A percentile compares a stretch with the other conserved stretches of the same genome.
These are phyloP conservation scores for Helicolenus hilgendorfi DNA, from an alignment of 2,797 vertebrate species.

Conservation along the genomic window DNA sequence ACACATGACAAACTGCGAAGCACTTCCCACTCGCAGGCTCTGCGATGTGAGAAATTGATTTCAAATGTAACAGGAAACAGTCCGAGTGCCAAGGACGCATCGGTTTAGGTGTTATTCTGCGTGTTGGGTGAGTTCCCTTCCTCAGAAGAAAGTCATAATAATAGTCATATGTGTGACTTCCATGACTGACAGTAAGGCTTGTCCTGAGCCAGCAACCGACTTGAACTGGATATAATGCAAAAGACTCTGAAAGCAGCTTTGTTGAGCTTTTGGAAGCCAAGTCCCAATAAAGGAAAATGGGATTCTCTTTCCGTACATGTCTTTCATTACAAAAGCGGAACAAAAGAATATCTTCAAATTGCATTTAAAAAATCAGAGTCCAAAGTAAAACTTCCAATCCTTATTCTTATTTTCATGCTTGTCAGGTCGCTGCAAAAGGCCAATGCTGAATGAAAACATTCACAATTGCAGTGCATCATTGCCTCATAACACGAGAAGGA, in stretches of 20 bases:
- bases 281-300: conserved; percentile 39
- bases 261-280: conserved; percentile 57
- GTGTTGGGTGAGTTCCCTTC: conserved; percentile 23
- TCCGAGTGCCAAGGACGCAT: conserved; percentile 22
- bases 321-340: conserved; percentile 47
- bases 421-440: conserved; percentile 53
- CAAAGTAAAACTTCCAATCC: conserved; percentile 43
- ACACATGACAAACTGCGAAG: conserved; percentile 35
- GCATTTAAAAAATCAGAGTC: conserved; percentile 25
- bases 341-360: conserved; percentile 48
- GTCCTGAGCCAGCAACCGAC: conserved; percentile 20
- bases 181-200: conserved; percentile 40
- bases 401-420: conserved; percentile 57
- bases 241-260: conserved; percentile 24
- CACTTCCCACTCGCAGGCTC: conserved; percentile 19
- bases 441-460: conserved; percentile 63
- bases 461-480: conserved; percentile 20
- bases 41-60: conserved; percentile 30
- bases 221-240: conserved; percentile 32
- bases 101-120: conserved; percentile 37
- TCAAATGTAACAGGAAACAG: conserved; percentile 51
- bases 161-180: conserved; percentile 53
- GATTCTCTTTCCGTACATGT: conserved; percentile 46
- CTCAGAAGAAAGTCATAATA: conserved; percentile 58
- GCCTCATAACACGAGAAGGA: conserved; percentile 53